phyloP scores from a whole-genome alignment of 2,113 vertebrate species.

The Pachycephala philippinensis region DNA sequence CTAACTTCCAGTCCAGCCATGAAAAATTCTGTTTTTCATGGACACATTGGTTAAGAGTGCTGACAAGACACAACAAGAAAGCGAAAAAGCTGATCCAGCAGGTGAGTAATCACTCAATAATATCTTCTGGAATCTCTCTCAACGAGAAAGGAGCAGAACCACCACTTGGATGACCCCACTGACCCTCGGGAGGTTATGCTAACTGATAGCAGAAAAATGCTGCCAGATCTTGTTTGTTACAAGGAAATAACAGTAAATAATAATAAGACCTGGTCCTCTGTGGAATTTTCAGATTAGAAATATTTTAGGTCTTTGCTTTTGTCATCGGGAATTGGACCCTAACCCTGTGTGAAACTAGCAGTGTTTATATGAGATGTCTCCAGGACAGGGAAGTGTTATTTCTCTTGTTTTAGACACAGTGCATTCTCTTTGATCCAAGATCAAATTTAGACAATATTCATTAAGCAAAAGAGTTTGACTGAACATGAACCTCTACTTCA shows the following conservation, averaged over 20 bases:
- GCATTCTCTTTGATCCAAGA: background rate
- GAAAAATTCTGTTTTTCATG: background rate
- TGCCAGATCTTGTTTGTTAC: background rate
- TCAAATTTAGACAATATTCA: background rate
- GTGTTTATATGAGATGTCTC: background rate
- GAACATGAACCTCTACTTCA: background rate
- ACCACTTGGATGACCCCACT: background rate
- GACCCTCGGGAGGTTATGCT: background rate
- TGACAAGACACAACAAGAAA: background rate
- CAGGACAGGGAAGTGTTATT: background rate
- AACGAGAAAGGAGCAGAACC: background rate
- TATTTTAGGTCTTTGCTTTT: background rate
- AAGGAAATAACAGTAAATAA: background rate
- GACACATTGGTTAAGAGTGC: background rate
- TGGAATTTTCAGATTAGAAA: background rate
- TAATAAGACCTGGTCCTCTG: background rate
- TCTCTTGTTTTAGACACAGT: background rate
- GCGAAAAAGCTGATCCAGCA: background rate
- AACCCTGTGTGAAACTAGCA: background rate
- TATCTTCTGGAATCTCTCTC: background rate
- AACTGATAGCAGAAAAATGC: background rate
- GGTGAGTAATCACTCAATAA: background rate
- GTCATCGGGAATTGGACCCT: background rate
- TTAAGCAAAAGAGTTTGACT: slow-evolving; percentile 10
- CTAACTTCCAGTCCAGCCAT: background rate